A percentile compares a stretch with the other conserved stretches of the same genome.
phyloP scores from a whole-genome alignment of 1,140 invertebrate genomes.

The Macrosteles quadrilineatus region DNA sequence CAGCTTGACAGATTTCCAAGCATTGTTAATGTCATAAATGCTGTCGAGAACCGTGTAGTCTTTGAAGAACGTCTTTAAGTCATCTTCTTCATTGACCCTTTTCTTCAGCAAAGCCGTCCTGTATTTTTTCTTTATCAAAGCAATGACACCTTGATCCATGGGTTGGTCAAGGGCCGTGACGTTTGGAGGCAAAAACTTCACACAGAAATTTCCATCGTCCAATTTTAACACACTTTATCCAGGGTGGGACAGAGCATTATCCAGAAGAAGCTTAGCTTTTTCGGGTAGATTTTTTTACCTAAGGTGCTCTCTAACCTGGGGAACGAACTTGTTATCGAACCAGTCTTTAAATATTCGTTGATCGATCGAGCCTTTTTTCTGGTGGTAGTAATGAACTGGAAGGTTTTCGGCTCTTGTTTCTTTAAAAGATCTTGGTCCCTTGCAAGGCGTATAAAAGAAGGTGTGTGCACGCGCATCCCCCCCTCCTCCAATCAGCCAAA shows the following conservation, averaged over 20 bases:
- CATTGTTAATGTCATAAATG: no score
- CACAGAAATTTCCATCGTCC: neutral
- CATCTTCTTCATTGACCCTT: neutral
- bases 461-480: no score
- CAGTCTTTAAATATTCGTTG: neutral
- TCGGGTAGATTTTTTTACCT: neutral
- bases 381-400: neutral
- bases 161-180: neutral
- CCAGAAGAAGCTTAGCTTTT: neutral
- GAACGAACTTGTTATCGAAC: neutral
- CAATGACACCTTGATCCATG: neutral
- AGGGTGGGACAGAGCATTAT: constrained; percentile 7
- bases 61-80: neutral
- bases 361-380: neutral
- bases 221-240: neutral
- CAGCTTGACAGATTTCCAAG: no score
- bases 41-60: no score
- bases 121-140: neutral
- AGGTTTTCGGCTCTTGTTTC: neutral
- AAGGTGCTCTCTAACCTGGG: neutral
- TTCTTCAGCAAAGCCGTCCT: neutral
- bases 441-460: no score
- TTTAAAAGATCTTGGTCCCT: neutral
- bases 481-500: no score
- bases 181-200: neutral